Percentiles rank a stretch among this genome's conserved stretches.
Conservation (phyloP, 2,113 vertebrate genomes). For the Brevimyrus niger region DNA sequence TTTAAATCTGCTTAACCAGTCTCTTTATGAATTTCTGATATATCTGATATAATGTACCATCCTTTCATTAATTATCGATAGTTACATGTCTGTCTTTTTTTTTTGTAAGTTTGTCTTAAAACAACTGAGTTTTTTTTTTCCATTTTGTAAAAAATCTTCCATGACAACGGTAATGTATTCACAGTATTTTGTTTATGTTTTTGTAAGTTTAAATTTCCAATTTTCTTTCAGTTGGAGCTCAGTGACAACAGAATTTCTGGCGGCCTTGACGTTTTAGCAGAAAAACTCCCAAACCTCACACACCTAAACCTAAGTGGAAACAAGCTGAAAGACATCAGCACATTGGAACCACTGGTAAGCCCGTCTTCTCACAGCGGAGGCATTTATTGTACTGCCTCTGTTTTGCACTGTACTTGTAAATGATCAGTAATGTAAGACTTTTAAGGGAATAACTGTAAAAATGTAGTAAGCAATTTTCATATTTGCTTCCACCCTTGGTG, state of each 20-base stretch:
- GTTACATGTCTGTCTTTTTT: neutral
- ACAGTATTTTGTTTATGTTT: neutral
- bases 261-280: conserved; percentile 82
- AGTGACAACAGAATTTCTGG: conserved; percentile 89
- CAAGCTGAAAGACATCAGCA: conserved; percentile 89
- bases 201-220: conserved; percentile 4
- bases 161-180: neutral
- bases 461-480: neutral
- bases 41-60: neutral
- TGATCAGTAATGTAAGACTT: neutral
- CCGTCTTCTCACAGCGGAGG: neutral
- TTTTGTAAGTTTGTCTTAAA: neutral
- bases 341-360: conserved; percentile 85
- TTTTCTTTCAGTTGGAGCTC: conserved; percentile 74
- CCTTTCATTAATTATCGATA: neutral
- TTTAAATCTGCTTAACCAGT: neutral
- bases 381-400: neutral
- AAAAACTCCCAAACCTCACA: conserved; percentile 84
- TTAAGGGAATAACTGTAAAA: neutral
- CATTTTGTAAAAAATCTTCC: neutral
- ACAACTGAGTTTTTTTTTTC: neutral
- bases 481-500: neutral
- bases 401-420: neutral
- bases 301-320: conserved; percentile 88
- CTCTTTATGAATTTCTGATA: neutral